Conservation (phyloP, 2,113 vertebrate species). For the Rhabdornis inornatus region DNA sequence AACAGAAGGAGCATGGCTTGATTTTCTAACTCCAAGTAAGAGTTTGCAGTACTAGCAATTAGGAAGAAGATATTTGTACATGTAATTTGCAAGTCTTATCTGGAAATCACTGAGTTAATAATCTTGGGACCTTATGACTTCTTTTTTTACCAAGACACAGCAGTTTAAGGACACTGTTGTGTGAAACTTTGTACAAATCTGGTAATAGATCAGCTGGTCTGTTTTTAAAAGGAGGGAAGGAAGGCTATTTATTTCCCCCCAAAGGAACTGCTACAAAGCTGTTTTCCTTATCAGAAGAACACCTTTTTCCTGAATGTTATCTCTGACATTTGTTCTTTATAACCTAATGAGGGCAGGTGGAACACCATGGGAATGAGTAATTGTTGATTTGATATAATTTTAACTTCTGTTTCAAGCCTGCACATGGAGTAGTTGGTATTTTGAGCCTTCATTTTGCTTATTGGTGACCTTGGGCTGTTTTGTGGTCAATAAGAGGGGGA, state of each 20-base stretch:
- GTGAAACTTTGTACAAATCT: slow-evolving; percentile 17
- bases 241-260: slow-evolving; percentile 49
- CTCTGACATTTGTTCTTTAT: slow-evolving; percentile 52
- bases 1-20: background rate
- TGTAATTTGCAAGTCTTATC: background rate
- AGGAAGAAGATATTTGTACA: background rate
- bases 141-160: background rate
- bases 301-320: slow-evolving; percentile 64
- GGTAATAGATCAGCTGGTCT: slow-evolving; percentile 19
- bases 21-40: slow-evolving; percentile 11
- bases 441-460: slow-evolving; percentile 22
- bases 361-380: slow-evolving; percentile 46
- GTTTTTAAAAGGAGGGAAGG: slow-evolving; percentile 58
- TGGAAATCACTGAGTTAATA: slow-evolving; percentile 30
- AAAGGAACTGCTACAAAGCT: slow-evolving; percentile 47
- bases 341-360: slow-evolving; percentile 46
- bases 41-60: background rate
- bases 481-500: background rate
- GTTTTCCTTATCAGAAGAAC: slow-evolving; percentile 60
- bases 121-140: background rate
- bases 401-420: slow-evolving; percentile 22
- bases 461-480: slow-evolving; percentile 19
- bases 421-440: background rate
- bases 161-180: slow-evolving; percentile 9
- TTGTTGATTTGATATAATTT: slow-evolving; percentile 50